Base-by-base conservation (phyloP, 2,888 invertebrate genomes). In the Hirudinaria manillensis region DNA sequence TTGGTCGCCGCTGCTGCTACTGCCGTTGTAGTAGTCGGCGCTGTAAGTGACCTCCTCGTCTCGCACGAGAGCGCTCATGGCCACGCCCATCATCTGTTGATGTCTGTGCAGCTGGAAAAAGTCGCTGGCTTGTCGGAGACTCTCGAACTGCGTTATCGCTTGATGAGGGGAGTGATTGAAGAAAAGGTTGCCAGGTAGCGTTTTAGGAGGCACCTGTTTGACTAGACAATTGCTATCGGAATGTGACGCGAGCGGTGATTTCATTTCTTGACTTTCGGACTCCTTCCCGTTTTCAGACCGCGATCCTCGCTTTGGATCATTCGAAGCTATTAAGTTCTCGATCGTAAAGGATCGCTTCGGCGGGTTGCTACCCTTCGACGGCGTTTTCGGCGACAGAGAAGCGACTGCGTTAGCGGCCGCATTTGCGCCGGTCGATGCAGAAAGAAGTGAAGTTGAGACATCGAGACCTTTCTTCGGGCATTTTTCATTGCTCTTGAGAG, bases 331-430 rank as follows among this genome's bases (percentile, higher is more conserved):
- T 21, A 68, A 10, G 32, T 68, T 68, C 34, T 68, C 68, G n/a
- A 68, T 68, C n/a, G 68, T 68, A 34, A 68, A 68, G 7, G 68
- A 68, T 24, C 68, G 36, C n/a, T 68, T 68, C 21, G 61, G 13
- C 24, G 19, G 45, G 16, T 45, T 45, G 45, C 45, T 27, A 61
- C 13, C 61, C n/a, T 24, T 56, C 4, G 3, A 21, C 61, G 29
- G n/a, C 4, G 61, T 24, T 29, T 24, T 61, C 10, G 61, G 29
- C 24, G 61, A 27, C 61, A 61, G n/a, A 61, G 61, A 27, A 29
- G 24, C 61, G 3, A 4, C 61, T 6, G 61, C 21, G 24, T 7
- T 24, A 13, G 29, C 61, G 7, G 24, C 53, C 13, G 13, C 27
- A 6, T 7, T 13, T 13, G n/a, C 56, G 6, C 6, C 7, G 3